Conservation (phyloP, 2,888 invertebrate genomes). For the Apodemia hepburni region DNA sequence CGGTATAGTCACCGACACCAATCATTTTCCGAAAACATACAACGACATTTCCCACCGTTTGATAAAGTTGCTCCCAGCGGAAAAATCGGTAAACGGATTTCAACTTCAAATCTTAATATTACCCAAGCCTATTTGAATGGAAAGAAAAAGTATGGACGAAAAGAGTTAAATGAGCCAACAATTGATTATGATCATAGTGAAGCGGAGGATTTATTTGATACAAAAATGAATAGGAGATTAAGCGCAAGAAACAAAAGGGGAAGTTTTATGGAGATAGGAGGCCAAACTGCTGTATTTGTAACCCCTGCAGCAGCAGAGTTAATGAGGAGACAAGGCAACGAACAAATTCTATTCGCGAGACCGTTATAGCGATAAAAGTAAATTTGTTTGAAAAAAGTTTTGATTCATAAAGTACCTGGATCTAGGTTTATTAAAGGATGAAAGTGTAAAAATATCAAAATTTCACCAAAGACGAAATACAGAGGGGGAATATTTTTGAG, state of each 20-base stretch:
- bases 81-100: constrained; percentile 55
- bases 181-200: constrained; percentile 75
- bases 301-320: constrained; percentile 68
- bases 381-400: not conserved
- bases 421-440: constrained; percentile 1
- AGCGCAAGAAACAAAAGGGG: constrained; percentile 53
- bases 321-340: constrained; percentile 68
- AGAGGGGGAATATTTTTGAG: too few relatives aligned
- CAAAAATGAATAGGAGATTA: constrained; percentile 53
- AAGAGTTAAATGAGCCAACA: constrained; percentile 65
- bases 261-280: constrained; percentile 58
- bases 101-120: constrained; percentile 54
- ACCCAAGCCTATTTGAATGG: constrained; percentile 60
- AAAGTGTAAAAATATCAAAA: not conserved
- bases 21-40: constrained; percentile 69
- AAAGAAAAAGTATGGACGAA: constrained; percentile 53
- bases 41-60: constrained; percentile 57
- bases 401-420: constrained; percentile 8
- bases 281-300: constrained; percentile 64
- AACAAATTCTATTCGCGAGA: constrained; percentile 65
- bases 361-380: constrained; percentile 38
- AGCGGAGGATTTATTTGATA: constrained; percentile 67
- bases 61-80: constrained; percentile 50
- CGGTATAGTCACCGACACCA: constrained; percentile 56
- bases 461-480: not conserved